A percentile compares a stretch with the other conserved stretches of the same genome.
Evolutionary conservation across 2,797 vertebrate species (phyloP).

Genomic region (Cygnus olor): DNA sequence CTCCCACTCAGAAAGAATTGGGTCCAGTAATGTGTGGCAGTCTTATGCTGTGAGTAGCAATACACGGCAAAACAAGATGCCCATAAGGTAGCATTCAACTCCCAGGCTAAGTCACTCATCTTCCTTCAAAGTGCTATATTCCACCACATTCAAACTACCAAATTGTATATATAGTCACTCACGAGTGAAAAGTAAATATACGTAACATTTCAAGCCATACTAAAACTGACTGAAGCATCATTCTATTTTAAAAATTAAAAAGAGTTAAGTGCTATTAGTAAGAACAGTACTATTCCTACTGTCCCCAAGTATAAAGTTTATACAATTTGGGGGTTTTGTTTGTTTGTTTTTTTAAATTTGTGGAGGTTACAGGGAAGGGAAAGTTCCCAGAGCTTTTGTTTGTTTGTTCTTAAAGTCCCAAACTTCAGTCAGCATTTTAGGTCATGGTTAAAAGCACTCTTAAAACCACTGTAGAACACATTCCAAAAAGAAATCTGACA

Average conservation of each 20-base stretch:
- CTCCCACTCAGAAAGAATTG: not conserved
- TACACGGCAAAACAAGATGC: not conserved
- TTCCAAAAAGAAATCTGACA: not conserved
- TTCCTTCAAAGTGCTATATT: not conserved
- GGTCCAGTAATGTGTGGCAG: not conserved
- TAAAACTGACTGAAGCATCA: not conserved
- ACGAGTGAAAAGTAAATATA: not conserved
- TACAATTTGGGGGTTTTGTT: too few species aligned
- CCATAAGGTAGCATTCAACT: not conserved
- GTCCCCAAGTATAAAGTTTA: not conserved
- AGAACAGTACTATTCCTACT: not conserved
- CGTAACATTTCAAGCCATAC: not conserved
- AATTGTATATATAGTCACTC: not conserved
- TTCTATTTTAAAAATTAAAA: not conserved
- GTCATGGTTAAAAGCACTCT: not conserved
- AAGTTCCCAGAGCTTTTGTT: not conserved
- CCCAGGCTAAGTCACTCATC: not conserved
- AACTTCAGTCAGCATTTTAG: not conserved
- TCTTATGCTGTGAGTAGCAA: not conserved
- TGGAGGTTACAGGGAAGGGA: rapidly evolving
- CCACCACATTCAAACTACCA: not conserved
- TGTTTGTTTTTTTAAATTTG: not conserved
- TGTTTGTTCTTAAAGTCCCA: not conserved
- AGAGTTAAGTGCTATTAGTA: not conserved
- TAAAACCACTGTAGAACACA: not conserved